phyloP scores from a whole-genome alignment of 2,797 vertebrate species.

The Anguilla pacifica region DNA sequence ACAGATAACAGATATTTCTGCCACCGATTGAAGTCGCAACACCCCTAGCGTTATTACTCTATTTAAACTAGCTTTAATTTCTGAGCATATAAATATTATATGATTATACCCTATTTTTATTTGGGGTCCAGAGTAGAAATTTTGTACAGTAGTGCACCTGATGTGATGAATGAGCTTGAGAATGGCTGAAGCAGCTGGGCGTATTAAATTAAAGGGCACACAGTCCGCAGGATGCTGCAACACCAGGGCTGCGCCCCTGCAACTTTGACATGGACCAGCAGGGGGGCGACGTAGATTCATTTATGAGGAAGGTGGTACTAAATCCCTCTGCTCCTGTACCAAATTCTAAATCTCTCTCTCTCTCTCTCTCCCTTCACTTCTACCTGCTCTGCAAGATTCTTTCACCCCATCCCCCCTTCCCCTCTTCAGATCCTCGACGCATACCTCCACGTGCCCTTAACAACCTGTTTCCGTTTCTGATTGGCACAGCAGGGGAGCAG shows the following conservation, averaged over 20 bases:
- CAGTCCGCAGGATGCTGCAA: not conserved
- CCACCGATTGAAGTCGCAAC: not conserved
- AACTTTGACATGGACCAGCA: not conserved
- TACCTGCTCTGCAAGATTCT: not conserved
- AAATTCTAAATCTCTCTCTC: not conserved
- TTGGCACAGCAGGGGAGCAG: not conserved
- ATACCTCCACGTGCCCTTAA: not conserved
- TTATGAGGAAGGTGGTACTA: not conserved
- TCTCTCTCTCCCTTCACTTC: not conserved
- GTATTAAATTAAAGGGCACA: not conserved
- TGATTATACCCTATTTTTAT: not conserved
- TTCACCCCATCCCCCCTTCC: not conserved
- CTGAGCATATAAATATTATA: not conserved
- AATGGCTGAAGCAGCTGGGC: not conserved
- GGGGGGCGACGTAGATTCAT: not conserved
- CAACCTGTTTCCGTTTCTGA: not conserved
- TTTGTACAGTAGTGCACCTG: not conserved
- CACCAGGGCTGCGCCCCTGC: not conserved
- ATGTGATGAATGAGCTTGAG: not conserved
- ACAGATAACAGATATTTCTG: not conserved
- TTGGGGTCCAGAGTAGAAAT: not conserved
- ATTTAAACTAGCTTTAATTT: not conserved
- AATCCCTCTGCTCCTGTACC: not conserved
- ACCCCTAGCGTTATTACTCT: not conserved
- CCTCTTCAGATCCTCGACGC: not conserved